Conservation (phyloP, 1,140 invertebrate species). For the Neodiprion lecontei region DNA sequence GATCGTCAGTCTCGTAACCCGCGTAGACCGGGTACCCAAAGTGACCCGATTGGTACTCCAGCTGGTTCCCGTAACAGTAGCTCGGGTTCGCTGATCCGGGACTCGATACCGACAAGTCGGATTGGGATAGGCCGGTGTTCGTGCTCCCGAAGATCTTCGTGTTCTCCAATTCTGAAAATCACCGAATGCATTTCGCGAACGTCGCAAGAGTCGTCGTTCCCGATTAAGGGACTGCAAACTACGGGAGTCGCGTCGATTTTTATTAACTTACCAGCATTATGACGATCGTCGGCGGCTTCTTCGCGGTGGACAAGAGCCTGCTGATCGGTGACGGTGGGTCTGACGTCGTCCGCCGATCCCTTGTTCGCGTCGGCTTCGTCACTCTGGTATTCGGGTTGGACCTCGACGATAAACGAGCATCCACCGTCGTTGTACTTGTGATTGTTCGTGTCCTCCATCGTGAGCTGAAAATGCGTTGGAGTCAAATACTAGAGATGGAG, state of each 20-base stretch:
- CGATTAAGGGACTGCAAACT: not conserved
- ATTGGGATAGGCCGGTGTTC: slow-evolving; percentile 78
- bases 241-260: not conserved
- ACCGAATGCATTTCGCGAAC: slow-evolving; percentile 1
- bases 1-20: slow-evolving; percentile 58
- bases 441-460: slow-evolving; percentile 51
- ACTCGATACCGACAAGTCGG: slow-evolving; percentile 76
- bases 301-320: slow-evolving; percentile 64
- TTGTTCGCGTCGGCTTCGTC: slow-evolving; percentile 39
- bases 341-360: slow-evolving; percentile 45
- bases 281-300: slow-evolving; percentile 49
- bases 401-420: slow-evolving; percentile 81
- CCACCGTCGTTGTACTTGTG: slow-evolving; percentile 66
- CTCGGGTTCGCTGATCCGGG: slow-evolving; percentile 72
- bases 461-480: slow-evolving; percentile 43
- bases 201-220: not conserved
- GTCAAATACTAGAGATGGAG: not conserved
- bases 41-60: slow-evolving; percentile 75
- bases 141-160: slow-evolving; percentile 59
- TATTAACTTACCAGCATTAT: not conserved
- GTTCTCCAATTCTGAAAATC: slow-evolving; percentile 51
- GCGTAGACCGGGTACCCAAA: slow-evolving; percentile 71
- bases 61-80: slow-evolving; percentile 78
- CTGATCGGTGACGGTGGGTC: slow-evolving; percentile 57
- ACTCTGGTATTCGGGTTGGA: slow-evolving; percentile 54